These are phyloP conservation scores for Stichodactyla helianthus DNA, from an alignment of 64 coral and sea anemone genomes.

Conservation along the genomic window DNA sequence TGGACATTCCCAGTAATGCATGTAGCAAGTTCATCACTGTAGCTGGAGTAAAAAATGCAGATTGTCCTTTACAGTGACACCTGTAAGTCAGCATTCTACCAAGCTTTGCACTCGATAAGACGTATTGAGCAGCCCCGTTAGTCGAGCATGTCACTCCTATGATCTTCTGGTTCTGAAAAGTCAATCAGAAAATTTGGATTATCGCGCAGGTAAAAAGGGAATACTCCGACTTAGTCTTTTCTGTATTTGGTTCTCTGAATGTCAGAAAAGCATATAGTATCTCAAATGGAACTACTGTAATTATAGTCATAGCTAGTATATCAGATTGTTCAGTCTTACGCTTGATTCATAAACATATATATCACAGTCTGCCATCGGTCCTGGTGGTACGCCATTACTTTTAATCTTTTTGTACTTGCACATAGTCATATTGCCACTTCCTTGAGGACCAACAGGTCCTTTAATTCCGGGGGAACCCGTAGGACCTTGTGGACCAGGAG, in stretches of 20 bases:
- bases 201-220: too few relatives aligned
- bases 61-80: slow-evolving; percentile 18
- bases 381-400: neutral
- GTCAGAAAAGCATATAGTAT: too few relatives aligned
- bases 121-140: slow-evolving; percentile 2
- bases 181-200: neutral
- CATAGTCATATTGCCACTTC: slow-evolving; percentile 15
- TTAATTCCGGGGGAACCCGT: neutral
- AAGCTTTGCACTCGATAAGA: neutral
- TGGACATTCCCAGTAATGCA: slow-evolving; percentile 33
- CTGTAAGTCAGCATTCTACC: neutral
- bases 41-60: neutral
- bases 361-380: neutral
- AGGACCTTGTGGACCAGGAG: neutral
- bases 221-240: too few relatives aligned
- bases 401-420: slow-evolving; percentile 4
- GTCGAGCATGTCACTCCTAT: slow-evolving; percentile 22
- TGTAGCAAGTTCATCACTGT: neutral
- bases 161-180: neutral
- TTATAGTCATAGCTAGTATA: too few relatives aligned
- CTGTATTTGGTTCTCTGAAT: too few relatives aligned
- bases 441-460: neutral
- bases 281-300: too few relatives aligned
- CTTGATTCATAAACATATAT: neutral
- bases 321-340: neutral